Evolutionary conservation across 2,113 vertebrate genomes (phyloP), one percentile per base, ranked within the genome.

Genomic region (Rhinopomastus cyanomelas): DNA sequence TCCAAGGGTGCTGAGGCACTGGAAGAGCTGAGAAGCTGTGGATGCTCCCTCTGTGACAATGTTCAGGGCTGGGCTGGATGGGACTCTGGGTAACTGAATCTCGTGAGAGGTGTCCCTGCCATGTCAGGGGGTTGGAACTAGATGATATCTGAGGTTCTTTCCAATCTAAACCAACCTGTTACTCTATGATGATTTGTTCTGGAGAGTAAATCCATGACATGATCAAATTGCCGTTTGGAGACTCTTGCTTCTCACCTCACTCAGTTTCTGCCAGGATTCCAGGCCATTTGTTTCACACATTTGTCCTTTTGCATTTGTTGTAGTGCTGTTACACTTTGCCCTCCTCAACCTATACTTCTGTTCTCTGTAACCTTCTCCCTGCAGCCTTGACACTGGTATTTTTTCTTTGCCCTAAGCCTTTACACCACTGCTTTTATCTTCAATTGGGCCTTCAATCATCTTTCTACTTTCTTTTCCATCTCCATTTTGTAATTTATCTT

Each of bases 401-500:
- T 81, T 37, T 87, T 34, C 34, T 60, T 61, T 86, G 21, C 9
- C 23, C 26, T 67, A 57, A 75, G 61, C 29, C 19, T 88, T 86
- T 72, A 22, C 14, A 64, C 20, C 3, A 42, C 26, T 56, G 10
- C 23, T 64, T 88, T 91, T 52, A 36, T 78, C 25, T 30, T 34
- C 71, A 21, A 53, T 9, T 11, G 37, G 7, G 11, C 15, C 30
- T 86, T 94, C 42, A 68, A 22, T 69, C 27, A 65, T 64, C 19
- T 56, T 8, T 81, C 23, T 49, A 71, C 21, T 67, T 84, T 61
- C 22, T 87, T 7, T 78, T 74, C 57, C 5, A 42, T 6, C 44
- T 68, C 37, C 6, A 17, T 84, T 93, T 90, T 61, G 21, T 60
- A 87, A 74, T 68, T 56, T 34, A 44, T 27, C 56, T 74, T 76